A percentile compares a stretch with the other conserved stretches of the same genome.
phyloP scores from a whole-genome alignment of 2,888 invertebrate species.

The Leistus spinibarbis region DNA sequence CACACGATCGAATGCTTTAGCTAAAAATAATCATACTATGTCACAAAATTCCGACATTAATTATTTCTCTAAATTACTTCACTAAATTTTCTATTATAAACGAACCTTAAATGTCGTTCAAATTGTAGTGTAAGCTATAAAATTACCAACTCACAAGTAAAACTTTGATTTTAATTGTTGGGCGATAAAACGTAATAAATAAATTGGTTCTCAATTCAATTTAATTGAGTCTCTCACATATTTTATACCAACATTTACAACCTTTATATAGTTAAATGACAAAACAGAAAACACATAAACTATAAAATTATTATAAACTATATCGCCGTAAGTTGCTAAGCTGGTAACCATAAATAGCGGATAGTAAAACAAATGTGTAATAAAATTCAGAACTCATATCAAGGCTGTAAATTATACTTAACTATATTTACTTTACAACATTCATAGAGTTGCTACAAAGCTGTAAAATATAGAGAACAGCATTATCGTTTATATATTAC shows the following conservation, averaged over 20 bases:
- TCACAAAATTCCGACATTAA: no score
- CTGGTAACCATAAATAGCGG: constrained; percentile 8
- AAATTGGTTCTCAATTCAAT: background rate
- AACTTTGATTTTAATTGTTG: no score
- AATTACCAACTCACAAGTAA: no score
- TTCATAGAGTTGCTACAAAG: background rate
- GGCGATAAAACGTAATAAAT: background rate
- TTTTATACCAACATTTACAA: background rate
- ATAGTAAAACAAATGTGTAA: constrained; percentile 4
- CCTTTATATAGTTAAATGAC: background rate
- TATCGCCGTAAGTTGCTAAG: background rate
- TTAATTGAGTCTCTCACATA: background rate
- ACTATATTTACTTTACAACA: background rate
- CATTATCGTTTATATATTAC: background rate
- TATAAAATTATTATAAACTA: constrained; percentile 3
- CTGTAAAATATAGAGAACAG: no score
- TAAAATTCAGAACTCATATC: background rate
- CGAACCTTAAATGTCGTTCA: no score
- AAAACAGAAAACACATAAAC: background rate
- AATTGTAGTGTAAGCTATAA: no score
- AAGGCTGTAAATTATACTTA: constrained; percentile 2
- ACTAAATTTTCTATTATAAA: no score
- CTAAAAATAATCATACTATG: no score
- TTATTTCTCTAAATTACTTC: no score
- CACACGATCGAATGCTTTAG: no score